phyloP scores from a whole-genome alignment of 2,797 vertebrate species.

The Propithecus perrieri region DNA sequence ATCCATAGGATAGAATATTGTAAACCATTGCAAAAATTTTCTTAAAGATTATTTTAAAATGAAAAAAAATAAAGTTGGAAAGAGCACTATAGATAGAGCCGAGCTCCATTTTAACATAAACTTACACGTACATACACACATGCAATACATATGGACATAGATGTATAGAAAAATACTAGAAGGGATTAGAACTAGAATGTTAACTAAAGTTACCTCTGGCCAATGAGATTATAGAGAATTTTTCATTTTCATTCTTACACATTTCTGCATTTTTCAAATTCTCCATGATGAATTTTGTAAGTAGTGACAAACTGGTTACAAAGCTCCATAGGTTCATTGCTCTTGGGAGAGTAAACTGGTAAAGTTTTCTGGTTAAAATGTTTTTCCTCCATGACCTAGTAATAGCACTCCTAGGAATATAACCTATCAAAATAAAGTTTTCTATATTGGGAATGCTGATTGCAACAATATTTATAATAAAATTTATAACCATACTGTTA shows the following conservation, averaged over 20 bases:
- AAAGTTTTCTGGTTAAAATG: background rate
- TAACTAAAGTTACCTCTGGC: background rate
- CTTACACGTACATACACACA: background rate
- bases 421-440: background rate
- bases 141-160: background rate
- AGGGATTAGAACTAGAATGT: background rate
- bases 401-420: background rate
- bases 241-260: background rate
- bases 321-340: background rate
- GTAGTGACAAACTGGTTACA: background rate
- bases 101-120: background rate
- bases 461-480: background rate
- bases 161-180: background rate
- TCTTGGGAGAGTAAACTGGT: background rate
- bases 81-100: background rate
- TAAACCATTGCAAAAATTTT: background rate
- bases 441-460: background rate
- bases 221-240: background rate
- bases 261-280: background rate
- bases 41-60: background rate
- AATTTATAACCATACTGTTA: constrained; percentile 16
- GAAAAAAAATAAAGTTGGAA: background rate
- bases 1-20: background rate
- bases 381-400: background rate
- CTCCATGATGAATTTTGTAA: background rate